phyloP scores from a whole-genome alignment of 2,113 vertebrate genomes.

The Menura novaehollandiae region DNA sequence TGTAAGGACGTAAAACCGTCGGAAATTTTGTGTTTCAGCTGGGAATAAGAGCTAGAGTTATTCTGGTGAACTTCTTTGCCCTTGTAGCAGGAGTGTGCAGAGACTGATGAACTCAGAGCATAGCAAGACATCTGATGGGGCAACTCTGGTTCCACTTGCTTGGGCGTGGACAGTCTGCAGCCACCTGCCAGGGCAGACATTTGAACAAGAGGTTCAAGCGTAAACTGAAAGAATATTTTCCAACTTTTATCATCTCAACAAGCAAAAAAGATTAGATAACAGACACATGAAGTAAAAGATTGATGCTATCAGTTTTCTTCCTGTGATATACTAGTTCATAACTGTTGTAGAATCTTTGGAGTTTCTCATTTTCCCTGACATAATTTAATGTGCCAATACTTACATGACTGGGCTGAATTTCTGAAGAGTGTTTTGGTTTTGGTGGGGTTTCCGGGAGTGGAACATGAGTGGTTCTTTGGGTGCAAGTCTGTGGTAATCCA shows the following conservation, averaged over 20 bases:
- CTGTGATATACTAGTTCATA: not conserved
- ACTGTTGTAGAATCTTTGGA: not conserved
- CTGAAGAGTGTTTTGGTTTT: not conserved
- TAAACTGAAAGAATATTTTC: not conserved
- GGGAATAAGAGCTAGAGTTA: not conserved
- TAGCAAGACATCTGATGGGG: accelerated
- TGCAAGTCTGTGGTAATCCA: not conserved
- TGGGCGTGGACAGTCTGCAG: not conserved
- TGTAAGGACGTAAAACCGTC: not conserved
- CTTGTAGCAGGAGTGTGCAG: not conserved
- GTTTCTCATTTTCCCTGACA: not conserved
- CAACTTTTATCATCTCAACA: not conserved
- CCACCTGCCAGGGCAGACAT: not conserved
- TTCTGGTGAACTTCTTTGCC: not conserved
- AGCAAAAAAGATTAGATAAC: not conserved
- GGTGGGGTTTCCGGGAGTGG: not conserved
- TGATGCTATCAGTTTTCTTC: not conserved
- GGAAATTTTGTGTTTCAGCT: not conserved
- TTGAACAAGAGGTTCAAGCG: not conserved
- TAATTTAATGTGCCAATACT: not conserved
- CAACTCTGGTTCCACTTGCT: not conserved
- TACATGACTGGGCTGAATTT: not conserved
- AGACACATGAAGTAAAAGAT: not conserved
- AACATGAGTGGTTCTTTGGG: not conserved
- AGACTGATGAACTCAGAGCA: not conserved